phyloP scores from a whole-genome alignment of 2,797 vertebrate genomes.

The Molossus alvarezi region DNA sequence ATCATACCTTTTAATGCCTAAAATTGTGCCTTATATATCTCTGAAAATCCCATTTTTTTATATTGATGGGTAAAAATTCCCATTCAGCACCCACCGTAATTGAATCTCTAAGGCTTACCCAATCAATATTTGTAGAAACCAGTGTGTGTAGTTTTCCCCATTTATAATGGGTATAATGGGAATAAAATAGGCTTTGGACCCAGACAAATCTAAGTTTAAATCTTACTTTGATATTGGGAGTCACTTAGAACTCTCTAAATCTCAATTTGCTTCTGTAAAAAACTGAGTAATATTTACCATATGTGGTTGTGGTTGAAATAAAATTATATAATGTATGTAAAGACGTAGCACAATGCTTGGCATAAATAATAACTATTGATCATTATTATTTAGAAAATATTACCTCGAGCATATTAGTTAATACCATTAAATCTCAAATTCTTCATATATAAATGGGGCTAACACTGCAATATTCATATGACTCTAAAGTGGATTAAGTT shows the following conservation, averaged over 20 bases:
- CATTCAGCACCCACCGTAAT: not conserved
- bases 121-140: not conserved
- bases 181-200: conserved; percentile 23
- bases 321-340: not conserved
- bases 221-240: not conserved
- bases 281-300: not conserved
- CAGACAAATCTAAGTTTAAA: not conserved
- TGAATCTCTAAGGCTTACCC: not conserved
- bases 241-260: not conserved
- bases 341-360: not conserved
- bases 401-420: not conserved
- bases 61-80: not conserved
- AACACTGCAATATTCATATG: not conserved
- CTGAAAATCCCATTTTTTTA: not conserved
- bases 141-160: not conserved
- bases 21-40: not conserved
- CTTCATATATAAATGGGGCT: not conserved
- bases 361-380: not conserved
- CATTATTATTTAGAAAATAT: conserved; percentile 37
- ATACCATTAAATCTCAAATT: conserved; percentile 5
- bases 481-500: not conserved
- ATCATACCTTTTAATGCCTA: not conserved
- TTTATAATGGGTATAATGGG: not conserved
- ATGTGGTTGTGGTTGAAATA: not conserved
- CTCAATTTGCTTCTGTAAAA: not conserved